phyloP scores from a whole-genome alignment of 1,140 invertebrate species.

The Episyrphus balteatus region DNA sequence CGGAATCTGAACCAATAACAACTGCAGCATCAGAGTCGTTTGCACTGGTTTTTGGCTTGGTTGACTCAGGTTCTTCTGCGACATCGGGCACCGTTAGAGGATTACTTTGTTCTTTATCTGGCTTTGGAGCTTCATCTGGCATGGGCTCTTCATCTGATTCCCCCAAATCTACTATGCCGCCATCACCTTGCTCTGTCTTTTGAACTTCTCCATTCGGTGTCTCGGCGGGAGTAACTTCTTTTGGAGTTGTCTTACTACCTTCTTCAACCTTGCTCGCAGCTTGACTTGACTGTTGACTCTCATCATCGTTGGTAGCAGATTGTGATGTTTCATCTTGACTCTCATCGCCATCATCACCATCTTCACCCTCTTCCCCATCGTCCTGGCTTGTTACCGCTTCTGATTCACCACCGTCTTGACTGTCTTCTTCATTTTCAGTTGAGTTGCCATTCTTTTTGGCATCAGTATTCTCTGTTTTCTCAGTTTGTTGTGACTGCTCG shows the following conservation, averaged over 20 bases:
- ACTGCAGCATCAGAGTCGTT: constrained; percentile 30
- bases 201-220: constrained; percentile 18
- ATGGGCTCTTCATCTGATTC: constrained; percentile 33
- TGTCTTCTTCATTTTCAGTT: constrained; percentile 13
- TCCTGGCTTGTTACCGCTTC: constrained; percentile 25
- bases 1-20: constrained; percentile 29
- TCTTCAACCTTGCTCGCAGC: constrained; percentile 7
- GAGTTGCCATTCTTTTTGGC: constrained; percentile 10
- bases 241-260: constrained; percentile 7
- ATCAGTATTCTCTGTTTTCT: constrained; percentile 3
- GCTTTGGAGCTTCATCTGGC: constrained; percentile 8
- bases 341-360: constrained; percentile 28
- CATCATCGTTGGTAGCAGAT: constrained; percentile 4
- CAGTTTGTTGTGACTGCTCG: constrained; percentile 2
- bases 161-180: constrained; percentile 8
- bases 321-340: constrained; percentile 10
- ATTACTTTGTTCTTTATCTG: constrained; percentile 4
- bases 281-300: constrained; percentile 8
- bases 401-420: constrained; percentile 17
- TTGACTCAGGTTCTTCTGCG: constrained; percentile 11
- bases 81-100: constrained; percentile 1
- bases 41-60: constrained; percentile 4
- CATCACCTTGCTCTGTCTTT: not conserved
- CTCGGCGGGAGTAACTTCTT: not conserved
- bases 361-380: constrained; percentile 22